Percentiles rank a stretch among this genome's conserved stretches.
Conservation (phyloP, 2,797 vertebrate genomes). For the Sebastes taczanowskii region DNA sequence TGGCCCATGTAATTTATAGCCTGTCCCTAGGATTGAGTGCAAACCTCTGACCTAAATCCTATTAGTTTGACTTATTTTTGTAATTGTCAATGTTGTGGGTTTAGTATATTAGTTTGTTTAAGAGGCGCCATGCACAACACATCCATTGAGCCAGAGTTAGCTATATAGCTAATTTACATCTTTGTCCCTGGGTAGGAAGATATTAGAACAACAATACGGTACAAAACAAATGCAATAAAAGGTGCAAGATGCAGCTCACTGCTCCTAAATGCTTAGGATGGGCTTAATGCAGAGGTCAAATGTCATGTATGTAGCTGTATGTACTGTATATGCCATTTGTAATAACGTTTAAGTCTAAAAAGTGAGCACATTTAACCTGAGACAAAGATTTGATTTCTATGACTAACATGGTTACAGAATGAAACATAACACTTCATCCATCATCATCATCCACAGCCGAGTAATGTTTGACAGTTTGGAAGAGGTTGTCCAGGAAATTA, state of each 20-base stretch:
- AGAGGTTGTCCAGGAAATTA: not conserved
- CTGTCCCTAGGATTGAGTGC: not conserved
- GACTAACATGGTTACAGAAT: not conserved
- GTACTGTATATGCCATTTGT: not conserved
- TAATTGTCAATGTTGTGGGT: not conserved
- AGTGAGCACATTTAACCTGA: conserved; percentile 4
- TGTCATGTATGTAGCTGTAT: not conserved
- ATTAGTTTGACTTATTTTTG: conserved; percentile 1
- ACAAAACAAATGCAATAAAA: not conserved
- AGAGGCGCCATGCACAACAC: not conserved
- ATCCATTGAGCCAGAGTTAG: not conserved
- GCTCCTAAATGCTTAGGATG: not conserved
- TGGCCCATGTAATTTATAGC: conserved; percentile 1
- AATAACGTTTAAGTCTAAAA: not conserved
- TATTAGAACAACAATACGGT: too few species aligned
- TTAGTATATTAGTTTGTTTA: not conserved
- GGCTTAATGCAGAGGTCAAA: not conserved
- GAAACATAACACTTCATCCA: not conserved
- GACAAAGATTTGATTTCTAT: not conserved
- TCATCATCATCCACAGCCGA: not conserved
- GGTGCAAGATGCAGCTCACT: not conserved
- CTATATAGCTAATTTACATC: not conserved
- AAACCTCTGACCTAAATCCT: not conserved
- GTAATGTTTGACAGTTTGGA: not conserved
- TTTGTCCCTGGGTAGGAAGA: not conserved